These are phyloP conservation scores for Climacteris rufus DNA, from an alignment of 2,113 vertebrate species.

Conservation along the genomic window DNA sequence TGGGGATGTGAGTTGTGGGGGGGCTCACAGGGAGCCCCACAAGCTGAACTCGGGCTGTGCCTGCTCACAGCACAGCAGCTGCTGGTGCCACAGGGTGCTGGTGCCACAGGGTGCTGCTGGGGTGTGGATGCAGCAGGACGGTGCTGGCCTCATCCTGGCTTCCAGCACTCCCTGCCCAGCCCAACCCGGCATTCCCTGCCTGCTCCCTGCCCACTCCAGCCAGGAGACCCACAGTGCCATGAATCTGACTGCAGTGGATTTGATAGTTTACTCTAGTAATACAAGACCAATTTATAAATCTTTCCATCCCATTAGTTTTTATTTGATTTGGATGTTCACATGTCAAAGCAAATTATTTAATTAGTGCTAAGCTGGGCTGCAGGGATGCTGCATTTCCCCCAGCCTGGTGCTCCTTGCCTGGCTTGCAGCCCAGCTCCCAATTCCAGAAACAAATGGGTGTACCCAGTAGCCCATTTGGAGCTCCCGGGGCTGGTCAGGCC, in stretches of 20 bases:
- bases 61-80: neutral
- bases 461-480: neutral
- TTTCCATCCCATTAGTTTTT: constrained; percentile 45
- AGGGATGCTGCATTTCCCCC: neutral
- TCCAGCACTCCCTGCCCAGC: neutral
- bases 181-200: neutral
- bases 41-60: neutral
- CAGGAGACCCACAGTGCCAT: fast-evolving
- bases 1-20: fast-evolving
- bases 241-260: neutral
- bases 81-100: neutral
- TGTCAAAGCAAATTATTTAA: constrained; percentile 38
- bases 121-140: neutral
- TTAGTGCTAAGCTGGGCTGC: neutral
- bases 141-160: neutral
- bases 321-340: constrained; percentile 37
- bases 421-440: neutral
- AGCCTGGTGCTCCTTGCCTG: neutral
- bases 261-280: neutral
- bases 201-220: neutral
- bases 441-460: neutral
- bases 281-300: constrained; percentile 6
- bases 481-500: neutral
- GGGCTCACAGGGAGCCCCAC: neutral
- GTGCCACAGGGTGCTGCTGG: neutral